Evolutionary conservation across 1,140 invertebrate genomes (phyloP).

Genomic region (Bemisia tabaci): DNA sequence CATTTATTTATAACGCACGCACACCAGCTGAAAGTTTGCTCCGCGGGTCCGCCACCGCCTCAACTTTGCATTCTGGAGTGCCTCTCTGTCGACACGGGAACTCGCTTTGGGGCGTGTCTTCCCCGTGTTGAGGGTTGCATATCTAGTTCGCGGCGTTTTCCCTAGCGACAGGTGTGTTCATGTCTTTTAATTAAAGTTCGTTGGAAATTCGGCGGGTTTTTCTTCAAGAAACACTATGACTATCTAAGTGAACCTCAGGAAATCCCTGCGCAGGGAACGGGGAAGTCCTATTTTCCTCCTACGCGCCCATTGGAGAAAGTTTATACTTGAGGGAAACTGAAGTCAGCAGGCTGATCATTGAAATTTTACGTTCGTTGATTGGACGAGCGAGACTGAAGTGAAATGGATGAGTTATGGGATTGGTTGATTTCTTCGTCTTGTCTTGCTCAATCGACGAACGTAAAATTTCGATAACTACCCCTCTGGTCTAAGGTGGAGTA

Average conservation of each 20-base stretch:
- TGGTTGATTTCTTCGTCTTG: not conserved
- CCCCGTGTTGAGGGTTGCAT: too few species aligned
- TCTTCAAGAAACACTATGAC: too few species aligned
- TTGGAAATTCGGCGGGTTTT: not conserved
- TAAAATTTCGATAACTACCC: not conserved
- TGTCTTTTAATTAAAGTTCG: not conserved
- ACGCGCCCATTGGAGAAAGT: too few species aligned
- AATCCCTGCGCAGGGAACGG: too few species aligned
- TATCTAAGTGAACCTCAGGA: too few species aligned
- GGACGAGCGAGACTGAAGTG: too few species aligned
- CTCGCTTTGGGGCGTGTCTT: not conserved
- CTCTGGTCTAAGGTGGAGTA: not conserved
- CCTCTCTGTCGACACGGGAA: not conserved
- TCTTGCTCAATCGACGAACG: not conserved
- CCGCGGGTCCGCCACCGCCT: not conserved
- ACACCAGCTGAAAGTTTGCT: not conserved
- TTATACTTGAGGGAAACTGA: too few species aligned
- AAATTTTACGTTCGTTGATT: too few species aligned
- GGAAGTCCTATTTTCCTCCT: too few species aligned
- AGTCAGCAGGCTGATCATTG: too few species aligned
- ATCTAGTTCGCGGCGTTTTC: too few species aligned
- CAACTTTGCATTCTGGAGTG: not conserved
- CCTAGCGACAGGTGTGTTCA: not conserved
- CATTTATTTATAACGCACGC: not conserved
- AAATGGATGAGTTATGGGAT: too few species aligned